phyloP scores from a whole-genome alignment of 1,140 invertebrate species.

The Oncopodura yosiiana region DNA sequence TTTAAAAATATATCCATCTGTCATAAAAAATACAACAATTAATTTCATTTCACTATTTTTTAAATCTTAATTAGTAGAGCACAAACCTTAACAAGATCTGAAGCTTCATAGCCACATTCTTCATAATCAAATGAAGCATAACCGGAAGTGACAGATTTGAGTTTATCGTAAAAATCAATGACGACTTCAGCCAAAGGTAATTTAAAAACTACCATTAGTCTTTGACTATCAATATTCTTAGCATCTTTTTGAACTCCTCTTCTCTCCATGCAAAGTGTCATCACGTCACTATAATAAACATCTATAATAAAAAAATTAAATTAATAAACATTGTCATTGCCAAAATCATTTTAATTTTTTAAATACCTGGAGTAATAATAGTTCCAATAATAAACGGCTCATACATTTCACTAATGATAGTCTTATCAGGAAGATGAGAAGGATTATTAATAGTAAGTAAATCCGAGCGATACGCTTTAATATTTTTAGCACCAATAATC shows the following conservation, averaged over 20 bases:
- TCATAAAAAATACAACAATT: conserved; percentile 37
- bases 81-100: conserved; percentile 60
- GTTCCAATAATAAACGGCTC: conserved; percentile 85
- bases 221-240: conserved; percentile 67
- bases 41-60: background rate
- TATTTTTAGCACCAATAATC: conserved; percentile 54
- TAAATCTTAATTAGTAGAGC: background rate
- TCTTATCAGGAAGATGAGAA: conserved; percentile 57
- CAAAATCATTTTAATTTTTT: conserved; percentile 21
- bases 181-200: conserved; percentile 89
- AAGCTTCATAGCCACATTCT: conserved; percentile 67
- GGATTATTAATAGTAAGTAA: conserved; percentile 77
- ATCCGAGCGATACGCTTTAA: conserved; percentile 56
- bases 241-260: conserved; percentile 65
- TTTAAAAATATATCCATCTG: conserved; percentile 74
- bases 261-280: conserved; percentile 62
- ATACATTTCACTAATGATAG: conserved; percentile 59
- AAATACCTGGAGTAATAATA: conserved; percentile 69
- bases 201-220: conserved; percentile 69
- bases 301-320: conserved; percentile 42
- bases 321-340: conserved; percentile 1
- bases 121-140: conserved; percentile 98
- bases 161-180: conserved; percentile 83
- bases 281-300: conserved; percentile 57
- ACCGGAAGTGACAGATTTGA: conserved; percentile 83